These are phyloP conservation scores for Sycon ciliatum DNA, from an alignment of 37 sponge, comb jelly and placozoan genomes.

Conservation along the genomic window DNA sequence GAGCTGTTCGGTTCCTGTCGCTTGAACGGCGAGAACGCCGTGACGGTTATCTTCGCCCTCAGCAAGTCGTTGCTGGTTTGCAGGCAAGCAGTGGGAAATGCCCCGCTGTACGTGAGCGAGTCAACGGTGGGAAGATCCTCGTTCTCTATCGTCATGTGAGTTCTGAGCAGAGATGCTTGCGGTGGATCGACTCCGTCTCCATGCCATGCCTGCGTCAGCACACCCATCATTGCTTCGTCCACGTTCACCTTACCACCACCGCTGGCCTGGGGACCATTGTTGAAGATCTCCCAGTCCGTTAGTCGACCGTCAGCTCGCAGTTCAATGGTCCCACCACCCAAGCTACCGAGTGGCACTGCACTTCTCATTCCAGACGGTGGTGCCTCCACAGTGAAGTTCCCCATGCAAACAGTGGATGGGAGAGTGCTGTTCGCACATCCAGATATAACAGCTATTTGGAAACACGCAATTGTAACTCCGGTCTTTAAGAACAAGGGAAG, in stretches of 20 bases:
- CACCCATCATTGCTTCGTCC: slow-evolving; percentile 10
- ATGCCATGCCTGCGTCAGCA: not conserved
- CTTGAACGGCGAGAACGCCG: not conserved
- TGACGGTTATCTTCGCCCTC: too few species aligned
- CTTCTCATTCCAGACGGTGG: slow-evolving; percentile 12
- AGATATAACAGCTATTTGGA: not conserved
- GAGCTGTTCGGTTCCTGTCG: not conserved
- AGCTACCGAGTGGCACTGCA: slow-evolving; percentile 8
- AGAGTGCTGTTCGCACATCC: not conserved
- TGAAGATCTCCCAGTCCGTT: slow-evolving; percentile 2
- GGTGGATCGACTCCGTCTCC: not conserved
- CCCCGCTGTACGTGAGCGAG: not conserved
- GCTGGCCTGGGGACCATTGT: not conserved
- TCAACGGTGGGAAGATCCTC: not conserved
- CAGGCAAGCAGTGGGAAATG: not conserved
- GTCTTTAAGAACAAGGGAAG: too few species aligned
- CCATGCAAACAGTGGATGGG: not conserved
- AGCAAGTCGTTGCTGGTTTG: not conserved
- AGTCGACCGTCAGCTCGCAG: slow-evolving; percentile 14
- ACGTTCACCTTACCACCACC: not conserved
- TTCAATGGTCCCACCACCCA: slow-evolving; percentile 2
- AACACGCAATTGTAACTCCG: too few species aligned
- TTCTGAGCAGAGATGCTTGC: not conserved
- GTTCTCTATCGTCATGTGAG: not conserved
- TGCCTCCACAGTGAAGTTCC: not conserved